Base-by-base conservation (phyloP, 2,888 invertebrate genomes). In the Nomada lathburiana region DNA sequence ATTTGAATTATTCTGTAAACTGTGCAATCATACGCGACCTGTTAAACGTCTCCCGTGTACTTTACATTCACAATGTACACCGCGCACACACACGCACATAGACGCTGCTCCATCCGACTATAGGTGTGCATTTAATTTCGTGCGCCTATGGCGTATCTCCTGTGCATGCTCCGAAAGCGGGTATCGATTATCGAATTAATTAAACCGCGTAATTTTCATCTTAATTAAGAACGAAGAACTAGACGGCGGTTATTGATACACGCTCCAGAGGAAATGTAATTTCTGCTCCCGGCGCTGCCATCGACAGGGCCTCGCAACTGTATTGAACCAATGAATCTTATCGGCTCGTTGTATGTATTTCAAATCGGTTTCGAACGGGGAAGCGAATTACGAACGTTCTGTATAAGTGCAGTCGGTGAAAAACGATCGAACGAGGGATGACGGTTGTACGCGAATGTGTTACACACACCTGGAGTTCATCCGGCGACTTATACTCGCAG, bases 151-250 rank as follows among this genome's bases (percentile, higher is more conserved):
- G 44, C 3, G 72, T 53, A 23, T 64, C 70, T 70, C 63, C 62
- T 63, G 62, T 59, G 44, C 70, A 42, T 44, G 53, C 44, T 16
- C 44, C 53, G 23, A 69, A 62, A 57, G 29, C 62, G 42, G 18
- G 9, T 42, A 76, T 78, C 77, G 77, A 72, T 77, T 72, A 65
- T 64, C 77, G 72, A 42, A 65, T 77, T 65, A 77, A 77, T 78
- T 73, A 65, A 71, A 42, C 67, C 44, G 11, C 60, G 53, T 52
- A 53, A 67, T 60, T 53, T 20, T n/a, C 75, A 55, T 44, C 44
- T 55, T 72, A 72, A 72, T 72, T 55, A 26, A 23, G 69, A 69
- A 44, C n/a, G 36, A 60, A 68, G 42, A 69, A 76, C 69, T 42
- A 20, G 62, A 7, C 60, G 50, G 11, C 62, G 53, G 68, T 75